Evolutionary conservation across 1,140 invertebrate species (phyloP).

Genomic region (Tetranychus urticae): DNA sequence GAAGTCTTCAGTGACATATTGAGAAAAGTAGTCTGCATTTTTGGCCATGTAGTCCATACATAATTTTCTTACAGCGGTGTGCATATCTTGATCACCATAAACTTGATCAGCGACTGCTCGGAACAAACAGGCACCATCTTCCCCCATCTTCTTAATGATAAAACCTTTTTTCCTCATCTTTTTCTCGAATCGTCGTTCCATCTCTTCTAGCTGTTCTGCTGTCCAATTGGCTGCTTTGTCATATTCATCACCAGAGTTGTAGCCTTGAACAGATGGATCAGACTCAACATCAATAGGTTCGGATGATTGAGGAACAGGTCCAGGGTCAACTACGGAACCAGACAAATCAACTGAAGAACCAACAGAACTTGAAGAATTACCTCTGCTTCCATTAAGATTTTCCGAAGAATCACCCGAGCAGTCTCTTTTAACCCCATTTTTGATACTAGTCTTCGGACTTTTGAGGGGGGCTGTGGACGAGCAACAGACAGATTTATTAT

Average conservation of each 20-base stretch:
- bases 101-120: slow-evolving; percentile 77
- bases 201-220: background rate
- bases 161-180: slow-evolving; percentile 46
- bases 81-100: slow-evolving; percentile 81
- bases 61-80: slow-evolving; percentile 50
- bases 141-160: slow-evolving; percentile 61
- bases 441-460: background rate
- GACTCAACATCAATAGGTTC: background rate
- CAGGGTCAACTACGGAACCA: background rate
- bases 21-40: slow-evolving; percentile 73
- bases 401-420: background rate
- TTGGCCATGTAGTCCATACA: slow-evolving; percentile 80
- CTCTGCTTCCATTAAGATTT: background rate
- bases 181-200: slow-evolving; percentile 40
- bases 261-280: background rate
- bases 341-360: background rate
- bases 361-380: background rate
- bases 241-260: background rate
- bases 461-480: too few relatives aligned
- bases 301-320: background rate
- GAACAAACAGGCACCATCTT: slow-evolving; percentile 82
- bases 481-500: too few relatives aligned
- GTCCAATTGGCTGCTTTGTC: background rate
- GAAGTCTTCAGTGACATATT: slow-evolving; percentile 81
- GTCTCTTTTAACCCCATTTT: background rate